Evolutionary conservation across 2,113 vertebrate genomes (phyloP).

Genomic region (Corythornis vintsioides): DNA sequence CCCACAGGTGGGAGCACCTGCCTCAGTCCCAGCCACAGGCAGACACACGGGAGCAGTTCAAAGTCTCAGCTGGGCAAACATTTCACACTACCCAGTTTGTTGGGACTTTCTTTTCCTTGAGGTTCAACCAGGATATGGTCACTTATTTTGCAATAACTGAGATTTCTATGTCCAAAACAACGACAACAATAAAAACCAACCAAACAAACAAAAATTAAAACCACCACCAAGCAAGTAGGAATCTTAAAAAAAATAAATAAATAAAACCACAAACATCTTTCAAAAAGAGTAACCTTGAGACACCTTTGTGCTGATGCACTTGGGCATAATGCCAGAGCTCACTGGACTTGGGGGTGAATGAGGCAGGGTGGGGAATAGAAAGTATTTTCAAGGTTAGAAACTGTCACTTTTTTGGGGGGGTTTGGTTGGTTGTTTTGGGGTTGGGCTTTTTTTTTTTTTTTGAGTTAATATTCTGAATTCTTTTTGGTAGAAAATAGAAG

Average conservation of each 20-base stretch:
- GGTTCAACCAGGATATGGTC: background rate
- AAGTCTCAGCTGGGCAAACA: background rate
- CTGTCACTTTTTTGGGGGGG: background rate
- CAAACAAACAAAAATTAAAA: background rate
- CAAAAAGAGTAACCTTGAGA: background rate
- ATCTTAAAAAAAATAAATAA: background rate
- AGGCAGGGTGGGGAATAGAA: background rate
- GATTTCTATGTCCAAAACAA: background rate
- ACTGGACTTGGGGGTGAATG: background rate
- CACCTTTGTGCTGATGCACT: background rate
- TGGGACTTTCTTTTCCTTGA: background rate
- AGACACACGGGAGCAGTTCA: background rate
- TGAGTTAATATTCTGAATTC: background rate
- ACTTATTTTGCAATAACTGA: background rate
- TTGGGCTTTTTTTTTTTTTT: background rate
- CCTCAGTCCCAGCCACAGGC: fast-evolving
- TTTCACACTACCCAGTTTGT: background rate
- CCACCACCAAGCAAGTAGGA: background rate
- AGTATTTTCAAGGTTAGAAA: background rate
- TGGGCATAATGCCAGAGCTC: background rate
- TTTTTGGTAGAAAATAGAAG: background rate
- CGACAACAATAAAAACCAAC: background rate
- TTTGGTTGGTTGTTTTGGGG: too few relatives aligned
- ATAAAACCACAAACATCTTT: background rate
- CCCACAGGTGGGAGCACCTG: fast-evolving